A percentile compares a stretch with the other conserved stretches of the same genome.
Conservation (phyloP, 1,140 invertebrate genomes). For the Penaeus chinensis region DNA sequence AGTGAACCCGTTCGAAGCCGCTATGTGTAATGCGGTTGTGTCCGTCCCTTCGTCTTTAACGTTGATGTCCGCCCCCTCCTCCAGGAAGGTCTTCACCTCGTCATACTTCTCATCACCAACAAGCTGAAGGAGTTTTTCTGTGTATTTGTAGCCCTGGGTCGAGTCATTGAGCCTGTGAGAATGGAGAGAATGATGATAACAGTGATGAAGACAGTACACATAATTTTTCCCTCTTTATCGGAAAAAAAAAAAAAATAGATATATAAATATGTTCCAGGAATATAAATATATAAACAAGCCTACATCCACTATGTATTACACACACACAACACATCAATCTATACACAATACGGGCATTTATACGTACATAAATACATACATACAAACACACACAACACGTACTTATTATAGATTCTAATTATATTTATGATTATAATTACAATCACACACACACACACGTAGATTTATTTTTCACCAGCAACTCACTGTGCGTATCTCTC, state of each 20-base stretch:
- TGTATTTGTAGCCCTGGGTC: conserved; percentile 21
- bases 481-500: conserved; percentile 1
- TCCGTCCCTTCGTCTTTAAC: conserved; percentile 27
- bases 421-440: not conserved
- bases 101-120: conserved; percentile 22
- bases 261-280: no score
- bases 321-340: no score
- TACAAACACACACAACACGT: no score
- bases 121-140: conserved; percentile 24
- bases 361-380: not conserved
- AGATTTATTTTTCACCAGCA: not conserved
- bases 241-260: no score
- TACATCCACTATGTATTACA: no score
- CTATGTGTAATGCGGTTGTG: conserved; percentile 36
- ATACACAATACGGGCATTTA: not conserved
- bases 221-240: no score
- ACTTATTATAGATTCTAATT: no score
- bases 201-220: not conserved
- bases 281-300: no score
- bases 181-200: not conserved
- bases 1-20: conserved; percentile 14
- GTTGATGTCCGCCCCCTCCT: conserved; percentile 11
- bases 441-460: not conserved
- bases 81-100: not conserved
- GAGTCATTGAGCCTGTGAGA: conserved; percentile 18